Evolutionary conservation across 1,140 invertebrate species (phyloP).

Genomic region (Teleopsis dalmanni): DNA sequence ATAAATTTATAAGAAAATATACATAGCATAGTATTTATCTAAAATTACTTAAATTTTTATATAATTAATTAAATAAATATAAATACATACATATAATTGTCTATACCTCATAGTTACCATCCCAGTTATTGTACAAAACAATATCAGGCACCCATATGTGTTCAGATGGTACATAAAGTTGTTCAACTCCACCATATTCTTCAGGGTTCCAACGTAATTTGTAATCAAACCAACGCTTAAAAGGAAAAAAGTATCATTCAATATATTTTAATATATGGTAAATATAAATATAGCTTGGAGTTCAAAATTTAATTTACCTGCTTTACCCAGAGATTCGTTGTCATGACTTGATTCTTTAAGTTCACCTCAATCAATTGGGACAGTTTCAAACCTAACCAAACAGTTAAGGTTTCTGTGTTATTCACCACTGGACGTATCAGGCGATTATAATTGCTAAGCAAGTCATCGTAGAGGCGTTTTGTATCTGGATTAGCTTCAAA

Average conservation of each 20-base stretch:
- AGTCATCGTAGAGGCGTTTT: conserved; percentile 84
- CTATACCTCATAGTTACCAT: conserved; percentile 86
- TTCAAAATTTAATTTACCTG: conserved; percentile 55
- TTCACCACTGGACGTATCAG: conserved; percentile 91
- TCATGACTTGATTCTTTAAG: conserved; percentile 91
- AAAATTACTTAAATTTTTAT: not conserved
- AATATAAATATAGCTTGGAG: not conserved
- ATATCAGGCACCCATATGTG: conserved; percentile 89
- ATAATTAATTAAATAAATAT: not conserved
- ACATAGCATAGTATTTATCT: not conserved
- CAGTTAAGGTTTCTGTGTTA: conserved; percentile 87
- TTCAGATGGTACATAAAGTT: conserved; percentile 85
- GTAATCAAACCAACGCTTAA: conserved; percentile 90
- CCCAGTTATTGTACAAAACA: conserved; percentile 83
- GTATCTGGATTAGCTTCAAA: conserved; percentile 82
- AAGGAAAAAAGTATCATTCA: conserved; percentile 23
- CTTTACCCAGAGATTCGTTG: conserved; percentile 90
- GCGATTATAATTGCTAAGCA: conserved; percentile 92
- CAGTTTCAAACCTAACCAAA: conserved; percentile 83
- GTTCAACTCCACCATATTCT: conserved; percentile 88
- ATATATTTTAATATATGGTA: not conserved
- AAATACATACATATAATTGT: not conserved
- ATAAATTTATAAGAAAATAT: not conserved
- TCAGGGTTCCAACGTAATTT: conserved; percentile 87
- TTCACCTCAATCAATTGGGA: conserved; percentile 96